Conservation (phyloP, 2,797 vertebrate species). For the Sebastolobus altivelis region DNA sequence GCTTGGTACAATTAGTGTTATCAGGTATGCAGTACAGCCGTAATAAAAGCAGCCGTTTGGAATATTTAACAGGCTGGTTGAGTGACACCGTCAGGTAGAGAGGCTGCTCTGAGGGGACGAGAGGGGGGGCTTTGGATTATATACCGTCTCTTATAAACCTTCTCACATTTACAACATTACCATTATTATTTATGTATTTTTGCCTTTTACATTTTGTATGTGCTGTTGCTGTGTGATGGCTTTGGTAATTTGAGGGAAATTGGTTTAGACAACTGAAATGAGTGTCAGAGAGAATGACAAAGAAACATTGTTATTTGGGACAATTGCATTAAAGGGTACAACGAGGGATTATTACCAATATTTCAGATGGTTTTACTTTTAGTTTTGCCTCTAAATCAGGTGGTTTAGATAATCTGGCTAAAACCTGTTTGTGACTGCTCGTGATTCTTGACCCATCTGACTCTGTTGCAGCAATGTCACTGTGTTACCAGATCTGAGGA, state of each 20-base stretch:
- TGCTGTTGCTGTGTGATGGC: not conserved
- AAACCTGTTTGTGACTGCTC: not conserved
- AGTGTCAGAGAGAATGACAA: not conserved
- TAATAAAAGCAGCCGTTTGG: constrained; percentile 32
- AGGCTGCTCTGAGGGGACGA: not conserved
- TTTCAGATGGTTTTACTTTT: not conserved
- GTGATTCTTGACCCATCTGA: not conserved
- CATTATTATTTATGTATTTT: not conserved
- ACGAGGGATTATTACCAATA: not conserved
- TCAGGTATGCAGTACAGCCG: constrained; percentile 23
- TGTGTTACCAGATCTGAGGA: too few relatives aligned
- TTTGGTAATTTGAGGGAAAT: not conserved
- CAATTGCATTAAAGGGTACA: not conserved
- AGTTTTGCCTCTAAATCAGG: not conserved
- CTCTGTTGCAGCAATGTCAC: too few relatives aligned
- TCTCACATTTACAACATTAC: not conserved
- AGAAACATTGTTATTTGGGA: not conserved
- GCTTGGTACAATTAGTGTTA: constrained; percentile 44
- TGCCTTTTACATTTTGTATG: not conserved
- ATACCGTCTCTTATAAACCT: not conserved
- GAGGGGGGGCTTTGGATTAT: not conserved
- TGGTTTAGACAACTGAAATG: not conserved
- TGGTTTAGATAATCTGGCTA: not conserved
- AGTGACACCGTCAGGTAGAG: constrained; percentile 15
- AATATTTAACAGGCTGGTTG: constrained; percentile 36